These are phyloP conservation scores for Catharus ustulatus DNA, from an alignment of 2,797 vertebrate species.

Conservation along the genomic window DNA sequence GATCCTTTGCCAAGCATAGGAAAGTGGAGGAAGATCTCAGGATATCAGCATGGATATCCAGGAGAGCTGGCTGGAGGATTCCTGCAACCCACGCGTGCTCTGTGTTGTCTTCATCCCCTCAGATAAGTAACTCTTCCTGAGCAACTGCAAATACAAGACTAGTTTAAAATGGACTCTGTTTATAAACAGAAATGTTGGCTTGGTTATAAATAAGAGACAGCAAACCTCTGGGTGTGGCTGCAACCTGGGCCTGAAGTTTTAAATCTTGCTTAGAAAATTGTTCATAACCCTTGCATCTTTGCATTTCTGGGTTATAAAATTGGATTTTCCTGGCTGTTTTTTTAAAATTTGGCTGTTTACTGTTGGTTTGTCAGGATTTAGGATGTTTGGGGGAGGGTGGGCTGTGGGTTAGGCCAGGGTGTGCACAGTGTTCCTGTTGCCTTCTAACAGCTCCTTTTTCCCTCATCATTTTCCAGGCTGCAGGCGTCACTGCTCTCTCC, in stretches of 20 bases:
- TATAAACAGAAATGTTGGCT: too few species aligned
- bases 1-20: background rate
- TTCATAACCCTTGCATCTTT: background rate
- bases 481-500: background rate
- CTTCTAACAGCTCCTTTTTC: background rate
- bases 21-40: background rate
- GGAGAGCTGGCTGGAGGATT: background rate
- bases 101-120: too few species aligned
- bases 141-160: too few species aligned
- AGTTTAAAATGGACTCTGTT: background rate
- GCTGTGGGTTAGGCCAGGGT: background rate
- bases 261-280: fast-evolving
- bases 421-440: background rate
- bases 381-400: background rate
- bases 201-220: background rate
- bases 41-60: too few species aligned
- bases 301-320: background rate
- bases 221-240: background rate
- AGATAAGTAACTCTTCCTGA: background rate
- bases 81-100: background rate
- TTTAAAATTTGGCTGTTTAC: background rate
- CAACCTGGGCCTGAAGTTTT: background rate
- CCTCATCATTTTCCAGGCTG: background rate
- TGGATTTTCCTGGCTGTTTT: background rate
- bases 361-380: background rate